Percentiles rank a stretch among this genome's conserved stretches.
phyloP scores from a whole-genome alignment of 2,113 vertebrate species.

The Caranx ignobilis region DNA sequence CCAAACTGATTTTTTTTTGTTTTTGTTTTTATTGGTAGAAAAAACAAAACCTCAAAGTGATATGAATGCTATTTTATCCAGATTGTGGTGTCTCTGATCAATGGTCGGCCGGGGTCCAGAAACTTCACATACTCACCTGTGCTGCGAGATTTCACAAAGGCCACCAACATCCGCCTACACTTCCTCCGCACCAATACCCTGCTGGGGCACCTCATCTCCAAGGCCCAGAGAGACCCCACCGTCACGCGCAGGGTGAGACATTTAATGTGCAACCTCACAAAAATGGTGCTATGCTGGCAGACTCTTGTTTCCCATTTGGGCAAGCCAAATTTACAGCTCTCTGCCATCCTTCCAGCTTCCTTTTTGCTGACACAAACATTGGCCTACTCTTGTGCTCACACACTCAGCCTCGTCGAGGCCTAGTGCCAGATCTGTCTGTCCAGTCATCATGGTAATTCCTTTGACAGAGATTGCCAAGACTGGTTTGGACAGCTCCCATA shows the following conservation, averaged over 20 bases:
- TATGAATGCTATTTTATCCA: constrained; percentile 59
- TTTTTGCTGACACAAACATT: constrained; percentile 61
- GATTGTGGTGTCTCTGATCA: constrained; percentile 93
- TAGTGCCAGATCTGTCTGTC: constrained; percentile 39
- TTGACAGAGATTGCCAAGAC: background rate
- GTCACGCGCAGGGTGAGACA: constrained; percentile 91
- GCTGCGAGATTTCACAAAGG: constrained; percentile 91
- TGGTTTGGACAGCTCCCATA: constrained; percentile 33
- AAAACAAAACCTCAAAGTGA: background rate
- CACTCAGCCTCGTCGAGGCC: constrained; percentile 55
- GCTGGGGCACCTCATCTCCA: constrained; percentile 93
- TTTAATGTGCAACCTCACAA: constrained; percentile 34
- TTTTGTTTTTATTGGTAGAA: background rate
- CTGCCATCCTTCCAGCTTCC: constrained; percentile 21
- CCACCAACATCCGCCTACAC: constrained; percentile 91
- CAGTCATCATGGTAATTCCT: constrained; percentile 17
- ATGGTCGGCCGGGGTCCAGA: constrained; percentile 89
- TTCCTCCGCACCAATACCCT: constrained; percentile 93
- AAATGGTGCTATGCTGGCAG: constrained; percentile 36
- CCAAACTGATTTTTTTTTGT: background rate
- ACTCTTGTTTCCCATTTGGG: constrained; percentile 50
- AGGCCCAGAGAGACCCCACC: constrained; percentile 90
- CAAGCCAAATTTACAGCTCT: constrained; percentile 21
- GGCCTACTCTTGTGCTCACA: constrained; percentile 34
- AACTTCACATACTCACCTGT: constrained; percentile 89